These are phyloP conservation scores for Zingel zingel DNA, from an alignment of 2,113 vertebrate genomes.

Conservation along the genomic window DNA sequence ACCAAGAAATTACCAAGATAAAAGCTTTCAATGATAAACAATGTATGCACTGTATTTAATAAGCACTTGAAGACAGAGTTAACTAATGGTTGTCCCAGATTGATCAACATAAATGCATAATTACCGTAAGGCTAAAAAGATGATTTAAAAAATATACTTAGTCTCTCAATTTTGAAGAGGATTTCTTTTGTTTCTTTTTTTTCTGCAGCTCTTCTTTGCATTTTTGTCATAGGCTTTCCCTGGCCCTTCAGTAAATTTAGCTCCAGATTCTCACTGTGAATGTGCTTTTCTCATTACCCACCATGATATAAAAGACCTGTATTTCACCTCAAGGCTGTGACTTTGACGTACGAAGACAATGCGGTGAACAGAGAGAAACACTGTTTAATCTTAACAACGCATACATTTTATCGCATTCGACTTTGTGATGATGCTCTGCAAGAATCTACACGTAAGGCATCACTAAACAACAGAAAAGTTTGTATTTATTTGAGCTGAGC, in stretches of 20 bases:
- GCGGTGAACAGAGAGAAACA: background rate
- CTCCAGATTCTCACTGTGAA: slow-evolving; percentile 12
- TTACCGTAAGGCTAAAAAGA: background rate
- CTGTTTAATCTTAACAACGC: background rate
- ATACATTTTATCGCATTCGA: background rate
- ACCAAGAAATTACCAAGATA: background rate
- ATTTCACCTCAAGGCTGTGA: slow-evolving; percentile 28
- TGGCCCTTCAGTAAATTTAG: slow-evolving; percentile 13
- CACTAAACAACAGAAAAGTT: slow-evolving; percentile 1
- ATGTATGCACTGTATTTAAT: background rate
- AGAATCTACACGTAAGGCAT: background rate
- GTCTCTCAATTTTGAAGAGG: background rate
- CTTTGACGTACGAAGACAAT: background rate
- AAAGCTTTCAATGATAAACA: background rate
- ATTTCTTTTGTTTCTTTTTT: background rate
- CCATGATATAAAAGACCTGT: slow-evolving; percentile 4
- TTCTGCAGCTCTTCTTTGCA: slow-evolving; percentile 2
- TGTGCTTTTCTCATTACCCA: slow-evolving; percentile 29
- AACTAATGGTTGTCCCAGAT: background rate
- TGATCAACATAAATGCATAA: background rate
- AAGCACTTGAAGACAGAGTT: background rate
- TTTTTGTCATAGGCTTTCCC: slow-evolving; percentile 27
- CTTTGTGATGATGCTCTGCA: background rate
- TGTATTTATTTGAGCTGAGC: background rate
- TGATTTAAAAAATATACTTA: background rate